Percentiles rank a stretch among this genome's conserved stretches.
Evolutionary conservation across 2,113 vertebrate genomes (phyloP).

Genomic region (Micronisus gabar): DNA sequence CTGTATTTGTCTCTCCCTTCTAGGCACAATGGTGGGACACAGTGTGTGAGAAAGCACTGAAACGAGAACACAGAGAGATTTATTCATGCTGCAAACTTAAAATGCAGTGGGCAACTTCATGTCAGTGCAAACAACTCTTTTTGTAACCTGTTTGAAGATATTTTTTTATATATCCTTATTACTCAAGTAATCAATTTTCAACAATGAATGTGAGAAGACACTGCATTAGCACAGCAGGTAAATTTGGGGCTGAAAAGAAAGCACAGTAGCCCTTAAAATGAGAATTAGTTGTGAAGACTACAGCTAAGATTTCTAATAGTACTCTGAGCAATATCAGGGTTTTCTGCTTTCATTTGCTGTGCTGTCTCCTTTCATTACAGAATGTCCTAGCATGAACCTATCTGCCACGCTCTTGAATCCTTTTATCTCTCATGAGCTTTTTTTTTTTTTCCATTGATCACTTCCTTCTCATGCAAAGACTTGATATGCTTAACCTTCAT

Average conservation of each 20-base stretch:
- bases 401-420: background rate
- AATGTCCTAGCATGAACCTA: background rate
- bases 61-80: conserved; percentile 1
- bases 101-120: conserved; percentile 30
- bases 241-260: background rate
- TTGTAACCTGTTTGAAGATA: background rate
- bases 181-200: conserved; percentile 34
- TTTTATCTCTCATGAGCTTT: conserved; percentile 33
- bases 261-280: conserved; percentile 10
- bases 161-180: background rate
- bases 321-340: background rate
- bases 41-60: background rate
- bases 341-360: conserved; percentile 38
- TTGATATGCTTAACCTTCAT: conserved; percentile 48
- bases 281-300: conserved; percentile 21
- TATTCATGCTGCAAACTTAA: conserved; percentile 46
- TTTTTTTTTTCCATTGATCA: background rate
- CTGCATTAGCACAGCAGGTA: conserved; percentile 15
- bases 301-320: background rate
- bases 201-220: background rate
- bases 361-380: conserved; percentile 57
- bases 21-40: background rate
- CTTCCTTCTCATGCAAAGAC: conserved; percentile 24
- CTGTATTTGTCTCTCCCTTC: background rate
- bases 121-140: background rate